phyloP scores from a whole-genome alignment of 2,888 invertebrate genomes.

The Cylindroiulus punctatus region DNA sequence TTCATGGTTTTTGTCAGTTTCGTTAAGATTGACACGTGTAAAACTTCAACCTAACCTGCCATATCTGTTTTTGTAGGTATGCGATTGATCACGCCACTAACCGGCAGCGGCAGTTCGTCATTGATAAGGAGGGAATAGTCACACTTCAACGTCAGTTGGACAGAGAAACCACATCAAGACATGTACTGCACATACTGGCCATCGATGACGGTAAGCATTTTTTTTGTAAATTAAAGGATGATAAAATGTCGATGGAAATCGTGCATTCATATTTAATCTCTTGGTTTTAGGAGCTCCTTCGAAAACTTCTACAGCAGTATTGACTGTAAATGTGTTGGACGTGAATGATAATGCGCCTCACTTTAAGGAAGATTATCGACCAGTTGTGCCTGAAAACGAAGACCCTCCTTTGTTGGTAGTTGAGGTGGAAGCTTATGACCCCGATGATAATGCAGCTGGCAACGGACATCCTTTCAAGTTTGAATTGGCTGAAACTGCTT shows the following conservation, averaged over 20 bases:
- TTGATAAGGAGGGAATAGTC: constrained; percentile 65
- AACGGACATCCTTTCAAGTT: constrained; percentile 89
- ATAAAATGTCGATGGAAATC: neutral
- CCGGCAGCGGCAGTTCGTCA: constrained; percentile 65
- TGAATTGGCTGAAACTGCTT: constrained; percentile 74
- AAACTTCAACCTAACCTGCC: no score
- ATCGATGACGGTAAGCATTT: constrained; percentile 62
- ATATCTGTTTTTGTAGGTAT: constrained; percentile 59
- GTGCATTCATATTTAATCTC: neutral
- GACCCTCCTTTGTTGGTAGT: constrained; percentile 74
- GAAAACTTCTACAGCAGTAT: constrained; percentile 61
- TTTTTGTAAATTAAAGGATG: neutral
- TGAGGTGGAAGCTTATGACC: constrained; percentile 60
- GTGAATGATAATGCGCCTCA: constrained; percentile 63
- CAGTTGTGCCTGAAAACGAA: constrained; percentile 64
- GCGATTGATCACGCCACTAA: constrained; percentile 65
- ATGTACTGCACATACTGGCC: constrained; percentile 65
- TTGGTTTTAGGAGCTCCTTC: constrained; percentile 60
- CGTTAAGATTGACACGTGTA: no score
- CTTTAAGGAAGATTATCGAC: constrained; percentile 61
- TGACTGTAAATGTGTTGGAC: constrained; percentile 62
- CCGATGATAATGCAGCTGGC: constrained; percentile 59
- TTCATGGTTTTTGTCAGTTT: no score
- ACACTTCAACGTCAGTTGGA: constrained; percentile 64
- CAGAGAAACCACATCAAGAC: constrained; percentile 64